Conservation (phyloP, 1,140 invertebrate genomes). For the Orchestia grillus region DNA sequence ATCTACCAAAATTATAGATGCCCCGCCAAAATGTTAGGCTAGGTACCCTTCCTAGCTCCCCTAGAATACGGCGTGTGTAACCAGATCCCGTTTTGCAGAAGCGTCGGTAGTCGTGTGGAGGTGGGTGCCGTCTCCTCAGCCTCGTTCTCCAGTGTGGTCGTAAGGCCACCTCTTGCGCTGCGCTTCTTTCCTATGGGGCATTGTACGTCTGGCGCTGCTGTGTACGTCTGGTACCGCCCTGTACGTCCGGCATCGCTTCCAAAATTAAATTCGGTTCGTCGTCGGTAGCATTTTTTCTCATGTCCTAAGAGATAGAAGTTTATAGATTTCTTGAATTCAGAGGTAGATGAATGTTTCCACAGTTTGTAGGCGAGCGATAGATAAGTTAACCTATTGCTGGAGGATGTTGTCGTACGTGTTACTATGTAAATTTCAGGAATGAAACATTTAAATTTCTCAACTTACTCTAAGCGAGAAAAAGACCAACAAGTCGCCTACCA, state of each 20-base stretch:
- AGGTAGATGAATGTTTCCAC: neutral
- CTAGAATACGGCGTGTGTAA: neutral
- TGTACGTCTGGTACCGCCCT: neutral
- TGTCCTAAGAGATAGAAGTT: neutral
- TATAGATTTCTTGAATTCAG: neutral
- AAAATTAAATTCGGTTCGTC: neutral
- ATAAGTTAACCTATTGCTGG: neutral
- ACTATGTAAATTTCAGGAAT: neutral
- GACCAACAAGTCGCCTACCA: neutral
- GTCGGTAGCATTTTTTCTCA: neutral
- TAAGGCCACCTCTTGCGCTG: neutral
- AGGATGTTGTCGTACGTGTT: neutral
- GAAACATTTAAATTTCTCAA: neutral
- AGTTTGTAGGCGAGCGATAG: neutral
- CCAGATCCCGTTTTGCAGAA: neutral
- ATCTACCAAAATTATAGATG: too few relatives aligned
- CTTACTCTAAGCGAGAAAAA: neutral
- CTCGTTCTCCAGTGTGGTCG: neutral
- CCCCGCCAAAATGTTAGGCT: too few relatives aligned
- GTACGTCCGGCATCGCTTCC: neutral
- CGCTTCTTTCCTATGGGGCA: neutral
- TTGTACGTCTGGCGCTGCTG: neutral
- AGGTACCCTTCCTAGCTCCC: too few relatives aligned
- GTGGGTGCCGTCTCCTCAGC: neutral
- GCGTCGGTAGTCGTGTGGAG: constrained; percentile 31